Evolutionary conservation across 1,140 invertebrate species (phyloP).

Genomic region (Schmidtea mediterranea): DNA sequence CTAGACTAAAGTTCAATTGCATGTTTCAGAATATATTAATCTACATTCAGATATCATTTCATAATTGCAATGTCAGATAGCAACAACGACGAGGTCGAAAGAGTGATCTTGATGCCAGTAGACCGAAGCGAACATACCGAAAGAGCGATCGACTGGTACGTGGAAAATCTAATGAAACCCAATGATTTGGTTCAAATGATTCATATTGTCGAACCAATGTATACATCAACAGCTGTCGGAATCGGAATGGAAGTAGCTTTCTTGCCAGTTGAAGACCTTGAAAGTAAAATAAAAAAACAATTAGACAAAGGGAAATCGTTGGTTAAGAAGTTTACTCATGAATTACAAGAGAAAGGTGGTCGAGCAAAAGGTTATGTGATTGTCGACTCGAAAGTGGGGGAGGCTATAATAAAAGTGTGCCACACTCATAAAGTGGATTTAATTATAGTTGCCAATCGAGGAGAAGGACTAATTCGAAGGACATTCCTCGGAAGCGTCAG

Average conservation of each 20-base stretch:
- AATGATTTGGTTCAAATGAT: background rate
- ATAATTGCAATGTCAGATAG: too few species aligned
- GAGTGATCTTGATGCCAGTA: background rate
- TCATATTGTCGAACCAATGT: conserved; percentile 1
- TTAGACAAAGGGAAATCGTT: background rate
- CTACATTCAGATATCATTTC: too few species aligned
- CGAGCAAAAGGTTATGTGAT: background rate
- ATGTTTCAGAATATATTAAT: too few species aligned
- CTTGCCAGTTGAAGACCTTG: background rate
- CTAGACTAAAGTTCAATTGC: too few species aligned
- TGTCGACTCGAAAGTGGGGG: background rate
- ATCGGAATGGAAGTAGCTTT: background rate
- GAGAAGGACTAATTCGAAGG: background rate
- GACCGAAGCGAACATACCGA: background rate
- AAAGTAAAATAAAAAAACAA: background rate
- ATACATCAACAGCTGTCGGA: background rate
- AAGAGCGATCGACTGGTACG: background rate
- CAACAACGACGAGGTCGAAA: background rate
- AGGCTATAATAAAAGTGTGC: background rate
- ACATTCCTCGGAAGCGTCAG: background rate
- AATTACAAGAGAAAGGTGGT: background rate
- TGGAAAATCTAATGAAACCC: background rate
- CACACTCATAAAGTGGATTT: background rate
- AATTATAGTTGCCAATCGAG: background rate
- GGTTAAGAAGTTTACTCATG: too few species aligned